These are phyloP conservation scores for Torymus aiolomorphi DNA, from an alignment of 2,888 invertebrate species.

Conservation along the genomic window DNA sequence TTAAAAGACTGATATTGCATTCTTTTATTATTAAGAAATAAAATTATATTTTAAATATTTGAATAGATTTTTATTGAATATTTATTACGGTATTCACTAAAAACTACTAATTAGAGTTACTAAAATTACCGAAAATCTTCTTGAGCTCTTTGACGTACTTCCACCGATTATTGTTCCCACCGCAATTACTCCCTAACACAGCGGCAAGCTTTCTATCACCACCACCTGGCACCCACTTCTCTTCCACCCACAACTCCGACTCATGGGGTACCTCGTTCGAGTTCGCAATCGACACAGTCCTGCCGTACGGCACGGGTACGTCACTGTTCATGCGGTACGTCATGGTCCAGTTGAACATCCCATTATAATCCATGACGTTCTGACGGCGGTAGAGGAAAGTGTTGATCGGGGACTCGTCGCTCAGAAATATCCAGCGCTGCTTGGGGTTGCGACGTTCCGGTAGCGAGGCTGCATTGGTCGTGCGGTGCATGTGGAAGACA, in stretches of 20 bases:
- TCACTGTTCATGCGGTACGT: slow-evolving; percentile 82
- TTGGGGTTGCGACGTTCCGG: slow-evolving; percentile 72
- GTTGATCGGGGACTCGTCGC: slow-evolving; percentile 82
- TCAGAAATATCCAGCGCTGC: slow-evolving; percentile 84
- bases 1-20: no score
- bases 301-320: slow-evolving; percentile 82
- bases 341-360: slow-evolving; percentile 86
- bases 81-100: background rate
- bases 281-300: slow-evolving; percentile 73
- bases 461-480: slow-evolving; percentile 75
- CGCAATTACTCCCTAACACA: slow-evolving; percentile 80
- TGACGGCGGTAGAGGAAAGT: slow-evolving; percentile 77
- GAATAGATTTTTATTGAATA: no score
- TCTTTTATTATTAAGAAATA: no score
- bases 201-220: slow-evolving; percentile 72
- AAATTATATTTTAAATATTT: no score
- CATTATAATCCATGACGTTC: slow-evolving; percentile 76
- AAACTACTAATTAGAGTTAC: background rate
- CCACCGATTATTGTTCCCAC: slow-evolving; percentile 77
- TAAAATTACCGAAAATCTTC: slow-evolving; percentile 76
- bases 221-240: background rate
- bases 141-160: slow-evolving; percentile 78
- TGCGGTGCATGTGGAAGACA: slow-evolving; percentile 79
- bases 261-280: background rate
- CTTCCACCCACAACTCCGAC: background rate